phyloP scores from a whole-genome alignment of 1,140 invertebrate genomes.

The Vollenhovia emeryi region DNA sequence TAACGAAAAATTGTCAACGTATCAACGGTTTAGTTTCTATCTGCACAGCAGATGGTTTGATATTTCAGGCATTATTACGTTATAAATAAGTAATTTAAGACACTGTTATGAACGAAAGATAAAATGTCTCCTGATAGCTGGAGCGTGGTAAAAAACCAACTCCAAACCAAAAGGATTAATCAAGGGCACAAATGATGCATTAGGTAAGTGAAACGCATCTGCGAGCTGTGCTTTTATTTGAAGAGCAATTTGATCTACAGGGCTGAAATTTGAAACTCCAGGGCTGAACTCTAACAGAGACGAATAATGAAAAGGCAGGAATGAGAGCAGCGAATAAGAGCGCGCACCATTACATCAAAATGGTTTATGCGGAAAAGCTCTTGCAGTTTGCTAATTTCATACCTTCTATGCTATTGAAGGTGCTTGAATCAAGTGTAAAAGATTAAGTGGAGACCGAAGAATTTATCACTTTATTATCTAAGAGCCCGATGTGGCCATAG shows the following conservation, averaged over 20 bases:
- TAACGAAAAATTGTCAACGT: slow-evolving; percentile 9
- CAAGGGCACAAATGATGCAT: slow-evolving; percentile 12
- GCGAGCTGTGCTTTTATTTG: slow-evolving; percentile 18
- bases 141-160: background rate
- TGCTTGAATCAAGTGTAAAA: slow-evolving; percentile 30
- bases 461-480: slow-evolving; percentile 50
- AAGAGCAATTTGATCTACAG: slow-evolving; percentile 41
- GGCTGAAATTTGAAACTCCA: slow-evolving; percentile 20
- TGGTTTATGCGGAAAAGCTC: slow-evolving; percentile 18
- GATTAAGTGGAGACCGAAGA: slow-evolving; percentile 2
- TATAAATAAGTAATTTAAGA: background rate
- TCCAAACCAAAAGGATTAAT: slow-evolving; percentile 9
- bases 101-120: background rate
- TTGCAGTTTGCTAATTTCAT: slow-evolving; percentile 26
- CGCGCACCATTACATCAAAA: slow-evolving; percentile 24
- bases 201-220: slow-evolving; percentile 29
- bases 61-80: background rate
- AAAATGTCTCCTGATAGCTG: background rate
- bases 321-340: background rate
- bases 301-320: slow-evolving; percentile 19
- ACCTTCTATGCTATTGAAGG: slow-evolving; percentile 27
- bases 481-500: background rate
- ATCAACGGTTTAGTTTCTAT: background rate
- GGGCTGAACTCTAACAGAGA: background rate
- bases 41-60: background rate